These are phyloP conservation scores for Rhipidura dahli DNA, from an alignment of 2,113 vertebrate species.

Conservation along the genomic window DNA sequence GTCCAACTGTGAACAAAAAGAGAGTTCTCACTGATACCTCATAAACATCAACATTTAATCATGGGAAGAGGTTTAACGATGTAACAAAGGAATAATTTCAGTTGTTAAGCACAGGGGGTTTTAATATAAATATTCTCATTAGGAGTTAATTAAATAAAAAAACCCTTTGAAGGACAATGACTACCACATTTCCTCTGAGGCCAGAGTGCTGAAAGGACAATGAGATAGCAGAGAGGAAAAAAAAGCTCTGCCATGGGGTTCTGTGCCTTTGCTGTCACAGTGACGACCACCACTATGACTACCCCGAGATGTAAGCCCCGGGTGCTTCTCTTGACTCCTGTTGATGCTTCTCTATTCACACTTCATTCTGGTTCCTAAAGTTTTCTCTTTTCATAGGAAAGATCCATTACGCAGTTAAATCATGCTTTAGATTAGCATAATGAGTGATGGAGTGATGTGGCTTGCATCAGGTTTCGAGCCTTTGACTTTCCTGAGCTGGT, in stretches of 20 bases:
- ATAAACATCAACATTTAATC: neutral
- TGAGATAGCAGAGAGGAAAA: neutral
- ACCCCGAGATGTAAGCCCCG: rapidly evolving
- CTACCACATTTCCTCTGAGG: neutral
- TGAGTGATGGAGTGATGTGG: neutral
- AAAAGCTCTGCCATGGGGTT: neutral
- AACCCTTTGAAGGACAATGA: neutral
- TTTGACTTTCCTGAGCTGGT: neutral
- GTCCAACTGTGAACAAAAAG: neutral
- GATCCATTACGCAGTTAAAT: neutral
- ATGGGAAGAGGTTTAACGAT: neutral
- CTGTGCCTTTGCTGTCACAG: neutral
- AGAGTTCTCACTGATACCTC: neutral
- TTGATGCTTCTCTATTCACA: neutral
- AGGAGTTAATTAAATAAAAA: neutral
- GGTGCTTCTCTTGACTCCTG: neutral
- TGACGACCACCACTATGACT: neutral
- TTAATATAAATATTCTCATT: neutral
- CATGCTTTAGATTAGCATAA: neutral
- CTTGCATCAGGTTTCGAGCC: neutral
- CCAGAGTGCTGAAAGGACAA: neutral
- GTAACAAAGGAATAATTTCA: neutral
- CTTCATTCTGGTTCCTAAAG: neutral
- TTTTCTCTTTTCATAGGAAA: neutral
- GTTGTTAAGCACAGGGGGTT: neutral